These are phyloP conservation scores for Astur gentilis DNA, from an alignment of 2,113 vertebrate species.

Conservation along the genomic window DNA sequence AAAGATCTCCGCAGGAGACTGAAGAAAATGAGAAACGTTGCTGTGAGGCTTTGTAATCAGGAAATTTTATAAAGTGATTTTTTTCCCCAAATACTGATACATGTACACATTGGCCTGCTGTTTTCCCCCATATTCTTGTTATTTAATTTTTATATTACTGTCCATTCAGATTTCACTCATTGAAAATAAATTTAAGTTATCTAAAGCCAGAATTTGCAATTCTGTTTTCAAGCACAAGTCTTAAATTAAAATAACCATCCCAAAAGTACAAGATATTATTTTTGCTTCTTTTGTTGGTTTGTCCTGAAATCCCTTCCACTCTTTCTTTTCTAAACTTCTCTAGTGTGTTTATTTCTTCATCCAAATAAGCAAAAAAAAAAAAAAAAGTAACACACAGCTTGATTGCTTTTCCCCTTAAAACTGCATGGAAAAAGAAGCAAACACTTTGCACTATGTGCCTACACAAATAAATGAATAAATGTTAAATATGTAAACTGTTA, in stretches of 20 bases:
- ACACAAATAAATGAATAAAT: not conserved
- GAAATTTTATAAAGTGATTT: not conserved
- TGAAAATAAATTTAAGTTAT: not conserved
- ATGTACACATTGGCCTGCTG: not conserved
- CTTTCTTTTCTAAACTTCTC: not conserved
- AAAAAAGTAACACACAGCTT: not conserved
- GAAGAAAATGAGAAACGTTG: slow-evolving; percentile 32
- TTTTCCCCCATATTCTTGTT: not conserved
- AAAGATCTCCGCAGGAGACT: slow-evolving; percentile 40
- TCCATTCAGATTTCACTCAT: not conserved
- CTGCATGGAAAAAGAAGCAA: not conserved
- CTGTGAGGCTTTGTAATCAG: not conserved
- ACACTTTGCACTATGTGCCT: not conserved
- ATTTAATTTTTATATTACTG: not conserved
- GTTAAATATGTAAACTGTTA: not conserved
- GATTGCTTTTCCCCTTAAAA: not conserved
- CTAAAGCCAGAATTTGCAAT: not conserved
- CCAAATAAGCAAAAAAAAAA: not conserved
- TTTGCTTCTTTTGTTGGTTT: not conserved
- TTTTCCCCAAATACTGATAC: not conserved
- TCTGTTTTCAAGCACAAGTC: not conserved
- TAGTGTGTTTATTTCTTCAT: not conserved
- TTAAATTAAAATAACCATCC: not conserved
- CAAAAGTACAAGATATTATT: not conserved
- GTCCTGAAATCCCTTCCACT: not conserved